A percentile compares a stretch with the other conserved stretches of the same genome.
phyloP scores from a whole-genome alignment of 2,113 vertebrate genomes.

The Carollia perspicillata region DNA sequence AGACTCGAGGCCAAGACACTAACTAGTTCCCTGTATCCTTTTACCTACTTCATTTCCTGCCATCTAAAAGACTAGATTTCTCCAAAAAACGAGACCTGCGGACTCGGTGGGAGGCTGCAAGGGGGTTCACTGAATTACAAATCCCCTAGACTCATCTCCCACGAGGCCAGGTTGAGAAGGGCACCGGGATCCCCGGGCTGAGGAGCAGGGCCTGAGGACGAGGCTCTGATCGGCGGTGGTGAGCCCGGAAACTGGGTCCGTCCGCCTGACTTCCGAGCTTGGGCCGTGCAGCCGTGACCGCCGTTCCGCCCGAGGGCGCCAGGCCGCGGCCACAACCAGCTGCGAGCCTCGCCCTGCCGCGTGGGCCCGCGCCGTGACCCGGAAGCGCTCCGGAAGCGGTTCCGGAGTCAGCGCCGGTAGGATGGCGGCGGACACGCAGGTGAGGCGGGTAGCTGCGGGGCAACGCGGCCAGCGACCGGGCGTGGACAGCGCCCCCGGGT shows the following conservation, averaged over 20 bases:
- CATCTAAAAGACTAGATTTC: neutral
- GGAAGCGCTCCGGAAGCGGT: conserved; percentile 79
- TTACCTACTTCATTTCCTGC: neutral
- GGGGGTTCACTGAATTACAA: neutral
- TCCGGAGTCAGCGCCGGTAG: conserved; percentile 90
- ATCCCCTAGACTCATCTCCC: neutral
- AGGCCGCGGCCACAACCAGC: accelerated
- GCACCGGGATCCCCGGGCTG: accelerated
- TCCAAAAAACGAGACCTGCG: neutral
- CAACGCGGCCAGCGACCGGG: neutral
- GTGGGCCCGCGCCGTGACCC: conserved; percentile 63
- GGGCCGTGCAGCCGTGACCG: neutral
- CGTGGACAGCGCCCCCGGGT: neutral
- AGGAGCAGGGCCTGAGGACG: too few relatives aligned
- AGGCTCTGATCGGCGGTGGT: neutral
- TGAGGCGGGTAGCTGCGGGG: conserved; percentile 79
- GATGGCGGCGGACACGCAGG: conserved; percentile 98
- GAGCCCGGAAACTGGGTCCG: accelerated
- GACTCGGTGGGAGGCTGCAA: neutral
- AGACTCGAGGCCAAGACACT: neutral
- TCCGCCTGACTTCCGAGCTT: neutral
- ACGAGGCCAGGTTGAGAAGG: neutral
- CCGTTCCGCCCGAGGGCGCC: neutral
- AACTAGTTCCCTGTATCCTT: neutral
- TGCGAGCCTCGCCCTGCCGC: neutral